Base-by-base conservation (phyloP, 2,113 vertebrate genomes). In the Eclectus roratus region DNA sequence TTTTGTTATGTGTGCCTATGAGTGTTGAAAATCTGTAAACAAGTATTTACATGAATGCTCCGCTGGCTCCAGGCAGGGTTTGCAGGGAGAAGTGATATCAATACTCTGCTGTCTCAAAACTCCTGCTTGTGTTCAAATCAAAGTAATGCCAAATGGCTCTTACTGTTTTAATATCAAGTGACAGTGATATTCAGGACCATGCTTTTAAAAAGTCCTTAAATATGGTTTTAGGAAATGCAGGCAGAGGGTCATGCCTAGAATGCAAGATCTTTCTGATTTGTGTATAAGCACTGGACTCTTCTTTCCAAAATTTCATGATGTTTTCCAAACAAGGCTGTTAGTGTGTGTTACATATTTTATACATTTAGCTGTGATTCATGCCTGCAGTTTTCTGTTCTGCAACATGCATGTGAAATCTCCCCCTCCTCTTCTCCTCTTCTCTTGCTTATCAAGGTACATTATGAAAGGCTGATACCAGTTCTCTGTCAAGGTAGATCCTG, bases 11-110 rank as follows among this genome's bases (percentile, higher is more conserved):
- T n/a, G 82, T 61, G 63, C 20, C 13, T 46, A 1, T 46, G 6
- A 29, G 80, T 85, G 65, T 76, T 86, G 76, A 49, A 77, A 89
- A 71, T 66, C 50, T 88, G 85, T 90, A 80, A 90, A 64, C 71
- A 31, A 37, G 88, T 46, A 50, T 83, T 93, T 93, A 74, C 44
- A 10, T 73, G 68, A 90, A 68, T 64, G 79, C 88, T 93, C 7
- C 0, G 9, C 76, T 93, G 90, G 90, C 92, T 84, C 21, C 80
- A 80, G 82, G 88, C 58, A 61, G 60, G 25, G 37, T 58, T 90
- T 93, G 76, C 55, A 24, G 55, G 58, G 68, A 78, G 76, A 88
- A 23, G 28, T 7, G 91, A 8, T 88, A 88, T 33, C 85, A 65
- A 9, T 65, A 41, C 52, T 76, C 37, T 7, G n/a, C 83, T 88